A percentile compares a stretch with the other conserved stretches of the same genome.
Conservation (phyloP, 1,140 invertebrate genomes). For the Anthonomus grandis region DNA sequence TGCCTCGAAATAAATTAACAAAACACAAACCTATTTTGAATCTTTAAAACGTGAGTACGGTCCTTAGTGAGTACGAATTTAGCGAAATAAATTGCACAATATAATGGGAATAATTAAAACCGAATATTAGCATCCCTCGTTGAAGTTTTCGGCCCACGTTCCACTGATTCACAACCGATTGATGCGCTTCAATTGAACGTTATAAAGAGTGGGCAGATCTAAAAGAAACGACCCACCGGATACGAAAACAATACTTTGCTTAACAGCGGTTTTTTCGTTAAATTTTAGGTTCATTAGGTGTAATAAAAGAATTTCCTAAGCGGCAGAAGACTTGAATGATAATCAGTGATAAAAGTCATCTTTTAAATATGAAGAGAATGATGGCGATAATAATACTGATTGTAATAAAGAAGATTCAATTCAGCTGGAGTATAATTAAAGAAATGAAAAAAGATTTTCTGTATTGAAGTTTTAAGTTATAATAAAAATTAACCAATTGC, state of each 20-base stretch:
- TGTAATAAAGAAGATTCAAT: no score
- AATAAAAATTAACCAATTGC: no score
- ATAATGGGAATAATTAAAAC: constrained; percentile 25
- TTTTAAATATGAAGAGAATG: background rate
- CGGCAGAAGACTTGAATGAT: no score
- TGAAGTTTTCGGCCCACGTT: constrained; percentile 13
- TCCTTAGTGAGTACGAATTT: no score
- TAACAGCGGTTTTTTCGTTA: background rate
- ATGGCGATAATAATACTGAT: background rate
- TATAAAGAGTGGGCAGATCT: constrained; percentile 3
- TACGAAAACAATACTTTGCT: background rate
- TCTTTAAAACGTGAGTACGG: no score
- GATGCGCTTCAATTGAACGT: constrained; percentile 9
- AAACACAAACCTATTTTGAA: background rate
- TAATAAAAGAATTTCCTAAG: no score
- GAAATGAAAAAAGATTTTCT: no score
- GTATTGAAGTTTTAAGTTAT: no score
- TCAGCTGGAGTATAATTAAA: background rate
- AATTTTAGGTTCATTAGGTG: background rate
- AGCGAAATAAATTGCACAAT: constrained; percentile 4
- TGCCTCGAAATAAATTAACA: no score
- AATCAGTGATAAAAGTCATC: no score
- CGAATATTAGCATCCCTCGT: constrained; percentile 22
- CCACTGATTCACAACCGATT: constrained; percentile 15
- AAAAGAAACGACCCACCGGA: constrained; percentile 9